These are phyloP conservation scores for Vidua macroura DNA, from an alignment of 2,113 vertebrate genomes.

Conservation along the genomic window DNA sequence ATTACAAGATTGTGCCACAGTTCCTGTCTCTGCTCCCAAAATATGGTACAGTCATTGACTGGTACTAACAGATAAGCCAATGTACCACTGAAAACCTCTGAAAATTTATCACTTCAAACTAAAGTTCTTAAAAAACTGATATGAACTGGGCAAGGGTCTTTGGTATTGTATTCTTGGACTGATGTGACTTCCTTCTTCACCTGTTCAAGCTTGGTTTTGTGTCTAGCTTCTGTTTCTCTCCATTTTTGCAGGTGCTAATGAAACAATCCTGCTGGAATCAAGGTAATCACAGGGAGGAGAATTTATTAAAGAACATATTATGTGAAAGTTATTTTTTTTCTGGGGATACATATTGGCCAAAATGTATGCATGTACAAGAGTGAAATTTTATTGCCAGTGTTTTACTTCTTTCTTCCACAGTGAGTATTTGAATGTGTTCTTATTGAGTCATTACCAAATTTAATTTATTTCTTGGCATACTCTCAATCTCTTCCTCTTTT, in stretches of 20 bases:
- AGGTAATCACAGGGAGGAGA: neutral
- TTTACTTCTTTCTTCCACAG: neutral
- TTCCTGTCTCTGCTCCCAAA: neutral
- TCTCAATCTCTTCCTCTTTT: neutral
- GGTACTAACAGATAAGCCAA: neutral
- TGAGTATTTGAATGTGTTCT: neutral
- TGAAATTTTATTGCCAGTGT: neutral
- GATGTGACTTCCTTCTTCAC: neutral
- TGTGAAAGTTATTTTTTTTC: neutral
- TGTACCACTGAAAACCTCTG: rapidly evolving
- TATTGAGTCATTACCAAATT: neutral
- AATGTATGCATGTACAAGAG: neutral
- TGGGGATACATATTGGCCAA: neutral
- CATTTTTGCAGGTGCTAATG: neutral
- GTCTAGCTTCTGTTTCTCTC: neutral
- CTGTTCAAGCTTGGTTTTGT: neutral
- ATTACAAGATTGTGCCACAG: rapidly evolving
- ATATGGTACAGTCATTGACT: neutral
- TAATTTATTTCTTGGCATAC: constrained; percentile 27
- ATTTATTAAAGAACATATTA: neutral
- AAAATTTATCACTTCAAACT: neutral
- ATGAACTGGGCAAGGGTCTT: neutral
- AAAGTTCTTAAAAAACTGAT: neutral
- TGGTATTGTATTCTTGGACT: neutral
- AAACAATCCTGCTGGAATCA: neutral